A percentile compares a stretch with the other conserved stretches of the same genome.
Evolutionary conservation across 2,113 vertebrate genomes (phyloP).

Genomic region (Periophthalmodon schlosseri): DNA sequence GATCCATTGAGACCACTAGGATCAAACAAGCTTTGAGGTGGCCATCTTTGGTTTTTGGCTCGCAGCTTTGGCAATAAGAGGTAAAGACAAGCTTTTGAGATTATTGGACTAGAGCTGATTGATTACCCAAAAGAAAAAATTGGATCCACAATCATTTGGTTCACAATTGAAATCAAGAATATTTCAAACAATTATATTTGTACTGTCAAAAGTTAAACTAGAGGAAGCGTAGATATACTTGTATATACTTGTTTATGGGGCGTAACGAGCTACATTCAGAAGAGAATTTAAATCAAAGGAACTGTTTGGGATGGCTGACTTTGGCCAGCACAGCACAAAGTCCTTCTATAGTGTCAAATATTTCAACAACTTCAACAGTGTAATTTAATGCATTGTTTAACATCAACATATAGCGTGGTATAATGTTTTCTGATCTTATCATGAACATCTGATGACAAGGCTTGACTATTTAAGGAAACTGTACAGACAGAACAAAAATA

Average conservation of each 20-base stretch:
- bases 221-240: too few species aligned
- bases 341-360: neutral
- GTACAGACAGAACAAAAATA: constrained; percentile 1
- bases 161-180: neutral
- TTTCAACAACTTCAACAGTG: neutral
- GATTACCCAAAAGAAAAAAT: neutral
- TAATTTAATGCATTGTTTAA: neutral
- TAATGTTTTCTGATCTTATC: neutral
- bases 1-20: neutral
- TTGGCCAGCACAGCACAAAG: neutral
- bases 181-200: neutral
- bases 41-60: neutral
- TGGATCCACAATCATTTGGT: neutral
- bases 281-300: neutral
- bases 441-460: neutral
- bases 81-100: neutral
- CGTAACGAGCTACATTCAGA: neutral
- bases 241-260: too few species aligned
- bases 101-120: neutral
- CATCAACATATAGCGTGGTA: neutral
- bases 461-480: neutral
- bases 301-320: neutral
- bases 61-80: neutral
- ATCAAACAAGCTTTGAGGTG: neutral
- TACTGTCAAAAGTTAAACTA: neutral